These are phyloP conservation scores for Pseudococcus longispinus DNA, from an alignment of 2,888 invertebrate species.

Conservation along the genomic window DNA sequence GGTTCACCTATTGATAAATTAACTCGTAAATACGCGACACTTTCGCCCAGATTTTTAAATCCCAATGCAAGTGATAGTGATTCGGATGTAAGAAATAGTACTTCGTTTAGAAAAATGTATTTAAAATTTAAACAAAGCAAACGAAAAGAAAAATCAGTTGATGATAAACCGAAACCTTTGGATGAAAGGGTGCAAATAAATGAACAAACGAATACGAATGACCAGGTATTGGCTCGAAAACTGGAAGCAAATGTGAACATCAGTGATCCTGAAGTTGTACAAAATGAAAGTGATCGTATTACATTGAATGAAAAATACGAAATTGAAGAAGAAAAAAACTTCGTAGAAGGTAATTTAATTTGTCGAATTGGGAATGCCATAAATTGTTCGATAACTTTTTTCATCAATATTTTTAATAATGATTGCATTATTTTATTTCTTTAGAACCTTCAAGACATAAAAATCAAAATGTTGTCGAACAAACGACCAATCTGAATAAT, in stretches of 20 bases:
- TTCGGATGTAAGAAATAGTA: background rate
- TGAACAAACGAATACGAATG: background rate
- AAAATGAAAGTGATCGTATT: background rate
- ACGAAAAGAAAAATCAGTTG: background rate
- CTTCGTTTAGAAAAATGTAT: background rate
- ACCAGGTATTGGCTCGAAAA: background rate
- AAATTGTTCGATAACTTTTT: no score
- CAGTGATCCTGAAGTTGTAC: background rate
- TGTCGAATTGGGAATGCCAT: background rate
- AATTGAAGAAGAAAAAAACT: background rate
- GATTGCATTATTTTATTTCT: no score
- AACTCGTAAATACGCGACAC: background rate
- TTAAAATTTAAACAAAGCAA: background rate
- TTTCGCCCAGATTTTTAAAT: background rate
- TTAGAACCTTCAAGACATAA: no score
- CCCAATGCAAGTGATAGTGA: background rate
- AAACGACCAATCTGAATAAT: background rate
- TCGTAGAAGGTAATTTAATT: background rate
- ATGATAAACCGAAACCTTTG: background rate
- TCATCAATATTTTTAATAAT: no score
- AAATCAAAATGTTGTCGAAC: background rate
- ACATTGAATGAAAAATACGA: background rate
- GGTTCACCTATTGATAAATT: slow-evolving; percentile 6
- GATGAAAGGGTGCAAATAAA: background rate
- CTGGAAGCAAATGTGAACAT: background rate